Evolutionary conservation across 1,140 invertebrate genomes (phyloP), one percentile per base, ranked within the genome.

Genomic region (Dinoponera quadriceps): DNA sequence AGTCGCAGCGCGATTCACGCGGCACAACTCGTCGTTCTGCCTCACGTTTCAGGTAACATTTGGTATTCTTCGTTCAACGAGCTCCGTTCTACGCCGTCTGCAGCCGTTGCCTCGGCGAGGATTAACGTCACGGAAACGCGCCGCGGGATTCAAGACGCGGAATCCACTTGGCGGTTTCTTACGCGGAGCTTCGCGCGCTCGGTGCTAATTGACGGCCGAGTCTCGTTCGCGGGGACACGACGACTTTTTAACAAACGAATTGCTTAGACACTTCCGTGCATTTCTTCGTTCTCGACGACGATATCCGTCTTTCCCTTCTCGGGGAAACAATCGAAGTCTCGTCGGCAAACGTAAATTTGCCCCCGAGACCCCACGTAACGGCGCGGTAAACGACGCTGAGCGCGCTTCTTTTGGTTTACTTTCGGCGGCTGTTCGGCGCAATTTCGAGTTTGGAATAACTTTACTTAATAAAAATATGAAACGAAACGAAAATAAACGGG

Each of bases 271-370:
- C 44, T 75, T 82, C 18, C 44, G 13, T 20, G 27, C 27, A 29
- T 60, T 38, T 54, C 13, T 22, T 29, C 38, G 57, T n/a, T 16
- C 11, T 38, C 20, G 20, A n/a, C n/a, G 27, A 66, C 13, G 25
- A 48, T 44, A 68, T n/a, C 38, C 48, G 38, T 55, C 62, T 69
- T 51, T n/a, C n/a, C 54, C 71, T 54, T 29, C 33, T 25, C 18
- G 78, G 33, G n/a, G n/a, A n/a, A n/a, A 77, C 65, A 83, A 72
- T 69, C 68, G 29, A 57, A 14, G 7, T 65, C 25, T 44, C 68
- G 69, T 74, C 44, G 84, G 38, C 54, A 84, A 73, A 27, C 18
- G 38, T 27, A 49, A 83, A 87, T 86, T 87, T 86, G n/a, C 73
- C 85, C 86, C 20, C 27, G 85, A 51, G 86, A 60, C 20, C 13